Percentiles rank a stretch among this genome's conserved stretches.
These are phyloP conservation scores for Octodonta nipae DNA, from an alignment of 2,888 invertebrate species.

Conservation along the genomic window DNA sequence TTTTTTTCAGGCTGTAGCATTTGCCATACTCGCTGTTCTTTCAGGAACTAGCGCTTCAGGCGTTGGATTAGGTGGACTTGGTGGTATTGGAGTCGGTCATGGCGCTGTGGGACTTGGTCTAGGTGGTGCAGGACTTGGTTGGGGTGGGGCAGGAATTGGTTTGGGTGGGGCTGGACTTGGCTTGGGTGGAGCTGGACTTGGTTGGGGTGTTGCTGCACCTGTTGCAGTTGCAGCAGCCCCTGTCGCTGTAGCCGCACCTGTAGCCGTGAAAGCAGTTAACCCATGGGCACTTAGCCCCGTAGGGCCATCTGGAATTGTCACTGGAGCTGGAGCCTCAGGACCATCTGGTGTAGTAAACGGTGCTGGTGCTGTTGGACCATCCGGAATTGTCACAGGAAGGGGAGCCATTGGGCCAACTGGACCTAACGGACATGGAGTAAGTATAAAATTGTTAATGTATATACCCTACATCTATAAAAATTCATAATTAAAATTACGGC, in stretches of 20 bases:
- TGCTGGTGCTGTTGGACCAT: slow-evolving; percentile 12
- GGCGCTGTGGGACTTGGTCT: neutral
- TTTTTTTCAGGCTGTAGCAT: too few relatives aligned
- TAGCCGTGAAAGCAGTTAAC: slow-evolving; percentile 1
- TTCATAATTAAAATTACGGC: too few relatives aligned
- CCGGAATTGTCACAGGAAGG: too few relatives aligned
- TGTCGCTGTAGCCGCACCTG: neutral
- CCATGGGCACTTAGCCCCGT: slow-evolving; percentile 8
- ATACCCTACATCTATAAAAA: too few relatives aligned
- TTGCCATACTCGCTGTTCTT: slow-evolving; percentile 5
- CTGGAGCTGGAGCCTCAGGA: slow-evolving; percentile 10
- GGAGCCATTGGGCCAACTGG: too few relatives aligned
- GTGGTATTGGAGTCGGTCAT: slow-evolving; percentile 2
- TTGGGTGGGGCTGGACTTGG: neutral
- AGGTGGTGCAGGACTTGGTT: slow-evolving; percentile 2
- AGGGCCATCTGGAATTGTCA: slow-evolving; percentile 10
- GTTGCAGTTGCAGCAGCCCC: neutral
- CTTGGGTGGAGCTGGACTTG: neutral
- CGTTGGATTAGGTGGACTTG: slow-evolving; percentile 7
- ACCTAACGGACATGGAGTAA: slow-evolving; percentile 13
- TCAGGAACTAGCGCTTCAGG: slow-evolving; percentile 7
- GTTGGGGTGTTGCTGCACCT: neutral
- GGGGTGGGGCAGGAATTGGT: neutral
- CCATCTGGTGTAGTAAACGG: slow-evolving; percentile 11
- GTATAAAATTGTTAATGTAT: too few relatives aligned